These are phyloP conservation scores for Pelmatolapia mariae DNA, from an alignment of 2,113 vertebrate genomes.

Conservation along the genomic window DNA sequence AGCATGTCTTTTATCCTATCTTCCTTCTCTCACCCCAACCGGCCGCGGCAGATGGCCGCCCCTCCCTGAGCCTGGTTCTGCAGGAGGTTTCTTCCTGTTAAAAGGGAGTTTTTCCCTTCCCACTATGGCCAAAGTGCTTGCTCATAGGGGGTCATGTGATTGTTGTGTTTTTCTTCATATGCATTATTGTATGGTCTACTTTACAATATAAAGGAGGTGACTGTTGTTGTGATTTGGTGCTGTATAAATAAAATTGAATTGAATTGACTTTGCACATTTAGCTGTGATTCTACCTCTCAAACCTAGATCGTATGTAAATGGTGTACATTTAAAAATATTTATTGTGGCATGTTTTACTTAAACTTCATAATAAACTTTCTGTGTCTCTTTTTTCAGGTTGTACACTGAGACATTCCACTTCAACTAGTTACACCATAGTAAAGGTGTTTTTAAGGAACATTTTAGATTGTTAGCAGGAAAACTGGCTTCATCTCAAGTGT, in stretches of 20 bases:
- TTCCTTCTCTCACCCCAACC: not conserved
- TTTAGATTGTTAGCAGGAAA: fast-evolving
- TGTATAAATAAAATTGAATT: not conserved
- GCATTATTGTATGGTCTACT: fast-evolving
- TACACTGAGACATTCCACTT: not conserved
- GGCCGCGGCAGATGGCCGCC: not conserved
- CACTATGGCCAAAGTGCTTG: not conserved
- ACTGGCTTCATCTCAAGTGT: not conserved
- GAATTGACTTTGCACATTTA: not conserved
- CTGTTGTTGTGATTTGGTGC: not conserved
- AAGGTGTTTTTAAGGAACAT: not conserved
- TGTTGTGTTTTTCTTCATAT: fast-evolving
- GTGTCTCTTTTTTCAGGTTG: not conserved
- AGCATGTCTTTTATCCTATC: not conserved
- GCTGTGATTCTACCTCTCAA: not conserved
- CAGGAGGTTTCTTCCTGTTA: fast-evolving
- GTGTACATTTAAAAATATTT: not conserved
- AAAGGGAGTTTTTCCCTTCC: not conserved
- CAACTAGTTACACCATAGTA: not conserved
- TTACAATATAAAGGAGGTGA: fast-evolving
- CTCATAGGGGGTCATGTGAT: fast-evolving
- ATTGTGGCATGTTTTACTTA: not conserved
- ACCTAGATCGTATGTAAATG: not conserved
- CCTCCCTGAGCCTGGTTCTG: not conserved
- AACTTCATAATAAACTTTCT: not conserved